A percentile compares a stretch with the other conserved stretches of the same genome.
phyloP scores from a whole-genome alignment of 2,113 vertebrate genomes.

The Sinocyclocheilus maitianheensis region DNA sequence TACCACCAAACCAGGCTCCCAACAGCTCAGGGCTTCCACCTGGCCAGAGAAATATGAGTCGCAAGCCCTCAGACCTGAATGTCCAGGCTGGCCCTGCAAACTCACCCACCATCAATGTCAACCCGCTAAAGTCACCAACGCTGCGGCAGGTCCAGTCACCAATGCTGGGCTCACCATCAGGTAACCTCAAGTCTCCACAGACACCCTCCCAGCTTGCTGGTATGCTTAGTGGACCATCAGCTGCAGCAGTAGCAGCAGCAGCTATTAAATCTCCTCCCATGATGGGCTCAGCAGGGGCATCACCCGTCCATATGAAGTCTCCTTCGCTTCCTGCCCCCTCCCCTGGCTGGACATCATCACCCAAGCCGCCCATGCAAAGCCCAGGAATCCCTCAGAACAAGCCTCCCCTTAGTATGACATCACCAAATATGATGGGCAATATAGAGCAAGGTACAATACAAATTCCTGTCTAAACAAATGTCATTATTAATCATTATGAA shows the following conservation, averaged over 20 bases:
- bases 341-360: slow-evolving; percentile 96
- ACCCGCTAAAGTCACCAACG: slow-evolving; percentile 94
- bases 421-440: slow-evolving; percentile 92
- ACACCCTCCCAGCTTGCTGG: slow-evolving; percentile 97
- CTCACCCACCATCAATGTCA: slow-evolving; percentile 94
- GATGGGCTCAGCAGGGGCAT: slow-evolving; percentile 97
- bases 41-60: slow-evolving; percentile 79
- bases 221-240: slow-evolving; percentile 90
- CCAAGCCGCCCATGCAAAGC: slow-evolving; percentile 97
- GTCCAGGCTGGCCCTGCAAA: slow-evolving; percentile 88
- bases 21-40: slow-evolving; percentile 79
- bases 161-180: slow-evolving; percentile 96
- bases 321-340: slow-evolving; percentile 96
- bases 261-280: slow-evolving; percentile 96
- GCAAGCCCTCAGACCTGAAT: slow-evolving; percentile 92
- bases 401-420: slow-evolving; percentile 90
- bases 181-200: slow-evolving; percentile 97
- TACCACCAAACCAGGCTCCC: slow-evolving; percentile 83
- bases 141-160: slow-evolving; percentile 98
- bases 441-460: slow-evolving; percentile 86
- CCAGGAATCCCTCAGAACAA: slow-evolving; percentile 95
- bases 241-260: slow-evolving; percentile 83
- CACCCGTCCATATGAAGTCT: slow-evolving; percentile 98
- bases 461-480: background rate
- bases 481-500: too few species aligned